Percentiles rank a stretch among this genome's conserved stretches.
Evolutionary conservation across 2,797 vertebrate genomes (phyloP).

Genomic region (Scolopax rusticola): DNA sequence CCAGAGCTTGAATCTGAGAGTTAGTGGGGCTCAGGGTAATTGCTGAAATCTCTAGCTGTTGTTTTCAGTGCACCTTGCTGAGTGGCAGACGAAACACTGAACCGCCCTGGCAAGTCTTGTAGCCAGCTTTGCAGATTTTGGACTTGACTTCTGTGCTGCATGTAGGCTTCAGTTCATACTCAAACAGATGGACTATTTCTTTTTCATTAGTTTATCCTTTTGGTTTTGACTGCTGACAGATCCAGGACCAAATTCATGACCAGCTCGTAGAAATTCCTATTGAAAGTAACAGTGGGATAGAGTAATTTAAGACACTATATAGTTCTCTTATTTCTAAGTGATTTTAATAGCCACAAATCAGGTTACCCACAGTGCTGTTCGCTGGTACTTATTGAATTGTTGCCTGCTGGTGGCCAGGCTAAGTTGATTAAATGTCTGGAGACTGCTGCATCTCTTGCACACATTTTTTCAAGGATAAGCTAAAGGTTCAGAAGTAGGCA

Average conservation of each 20-base stretch:
- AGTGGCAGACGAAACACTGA: neutral
- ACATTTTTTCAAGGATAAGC: neutral
- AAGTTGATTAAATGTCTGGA: conserved; percentile 38
- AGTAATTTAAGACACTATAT: conserved; percentile 5
- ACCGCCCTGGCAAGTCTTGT: neutral
- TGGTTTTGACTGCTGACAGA: conserved; percentile 32
- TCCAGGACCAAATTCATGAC: neutral
- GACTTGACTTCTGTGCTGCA: neutral
- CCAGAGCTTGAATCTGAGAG: neutral
- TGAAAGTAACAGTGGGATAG: conserved; percentile 13
- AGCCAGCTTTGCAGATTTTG: neutral
- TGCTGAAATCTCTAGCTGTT: neutral
- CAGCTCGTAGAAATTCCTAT: neutral
- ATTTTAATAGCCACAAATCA: conserved; percentile 60
- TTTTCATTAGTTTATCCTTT: conserved; percentile 29
- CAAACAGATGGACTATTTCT: neutral
- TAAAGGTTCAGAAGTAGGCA: neutral
- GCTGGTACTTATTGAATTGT: conserved; percentile 48
- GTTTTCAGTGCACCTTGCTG: neutral
- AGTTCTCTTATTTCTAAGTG: conserved; percentile 39
- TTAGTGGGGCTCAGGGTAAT: neutral
- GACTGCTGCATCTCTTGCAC: neutral
- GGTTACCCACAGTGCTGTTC: conserved; percentile 52
- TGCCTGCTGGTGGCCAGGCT: conserved; percentile 54
- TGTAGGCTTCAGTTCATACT: neutral